Conservation (phyloP, 2,797 vertebrate species). For the Danio choprae region DNA sequence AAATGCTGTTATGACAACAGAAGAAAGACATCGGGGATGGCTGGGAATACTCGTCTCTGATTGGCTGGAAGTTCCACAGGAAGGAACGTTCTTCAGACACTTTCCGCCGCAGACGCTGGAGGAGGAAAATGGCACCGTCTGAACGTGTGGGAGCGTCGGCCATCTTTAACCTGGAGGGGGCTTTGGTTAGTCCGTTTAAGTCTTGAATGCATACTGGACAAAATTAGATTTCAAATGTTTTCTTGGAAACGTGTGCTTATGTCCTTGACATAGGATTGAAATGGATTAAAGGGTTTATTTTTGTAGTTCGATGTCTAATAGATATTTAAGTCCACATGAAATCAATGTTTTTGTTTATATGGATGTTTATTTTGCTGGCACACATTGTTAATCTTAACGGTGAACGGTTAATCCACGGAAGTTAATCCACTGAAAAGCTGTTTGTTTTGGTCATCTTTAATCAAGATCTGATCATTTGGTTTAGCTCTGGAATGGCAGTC, state of each 20-base stretch:
- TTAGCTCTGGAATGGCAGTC: no score
- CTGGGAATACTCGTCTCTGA: slow-evolving; percentile 88
- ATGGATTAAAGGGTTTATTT: neutral
- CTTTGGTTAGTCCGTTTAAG: slow-evolving; percentile 78
- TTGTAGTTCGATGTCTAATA: slow-evolving; percentile 6
- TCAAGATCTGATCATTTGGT: no score
- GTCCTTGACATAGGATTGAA: slow-evolving; percentile 10
- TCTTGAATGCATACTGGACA: neutral
- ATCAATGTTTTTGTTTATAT: no score
- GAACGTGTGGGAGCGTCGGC: slow-evolving; percentile 82
- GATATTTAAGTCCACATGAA: neutral
- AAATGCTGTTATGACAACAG: slow-evolving; percentile 48
- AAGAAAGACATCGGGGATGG: slow-evolving; percentile 71
- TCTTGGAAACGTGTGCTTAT: neutral
- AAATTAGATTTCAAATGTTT: slow-evolving; percentile 3
- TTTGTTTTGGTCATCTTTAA: no score
- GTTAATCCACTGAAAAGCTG: no score
- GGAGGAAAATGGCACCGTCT: slow-evolving; percentile 86
- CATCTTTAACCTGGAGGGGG: slow-evolving; percentile 89
- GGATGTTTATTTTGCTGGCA: no score
- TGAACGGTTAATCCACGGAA: no score
- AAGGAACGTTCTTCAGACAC: slow-evolving; percentile 84
- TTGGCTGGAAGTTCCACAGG: slow-evolving; percentile 90
- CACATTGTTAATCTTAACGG: no score
- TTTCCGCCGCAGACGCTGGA: slow-evolving; percentile 86